Conservation (phyloP, 92 coral and sea anemone species). For the Ricordea florida region DNA sequence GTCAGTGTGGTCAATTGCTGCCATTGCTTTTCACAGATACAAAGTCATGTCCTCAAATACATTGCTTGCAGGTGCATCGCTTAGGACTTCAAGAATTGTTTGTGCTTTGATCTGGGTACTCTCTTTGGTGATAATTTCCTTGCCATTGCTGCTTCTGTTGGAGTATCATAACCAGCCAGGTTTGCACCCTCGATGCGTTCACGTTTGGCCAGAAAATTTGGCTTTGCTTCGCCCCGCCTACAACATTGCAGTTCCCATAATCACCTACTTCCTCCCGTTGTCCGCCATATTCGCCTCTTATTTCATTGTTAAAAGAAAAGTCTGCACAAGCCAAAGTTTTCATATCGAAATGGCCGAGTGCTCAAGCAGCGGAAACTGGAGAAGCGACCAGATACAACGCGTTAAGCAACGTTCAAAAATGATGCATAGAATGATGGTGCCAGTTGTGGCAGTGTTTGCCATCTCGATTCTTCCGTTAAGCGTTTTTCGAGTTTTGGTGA, state of each 20-base stretch:
- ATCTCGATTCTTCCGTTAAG: constrained; percentile 41
- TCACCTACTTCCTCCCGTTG: constrained; percentile 59
- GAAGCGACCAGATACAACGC: background rate
- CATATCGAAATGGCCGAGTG: constrained; percentile 13
- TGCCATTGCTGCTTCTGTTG: constrained; percentile 57
- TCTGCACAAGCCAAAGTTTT: constrained; percentile 19
- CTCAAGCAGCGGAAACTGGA: background rate
- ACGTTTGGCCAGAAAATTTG: constrained; percentile 54
- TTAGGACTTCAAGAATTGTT: background rate
- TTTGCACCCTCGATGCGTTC: background rate
- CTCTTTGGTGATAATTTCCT: constrained; percentile 32
- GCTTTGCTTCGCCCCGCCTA: constrained; percentile 5
- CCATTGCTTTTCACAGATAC: constrained; percentile 70
- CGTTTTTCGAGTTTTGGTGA: constrained; percentile 20
- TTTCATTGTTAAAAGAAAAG: constrained; percentile 29
- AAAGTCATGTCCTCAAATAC: background rate
- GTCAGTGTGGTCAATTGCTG: constrained; percentile 73
- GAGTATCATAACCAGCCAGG: constrained; percentile 20
- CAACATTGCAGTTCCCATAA: constrained; percentile 32
- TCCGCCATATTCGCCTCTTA: constrained; percentile 45
- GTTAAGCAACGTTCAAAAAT: constrained; percentile 9
- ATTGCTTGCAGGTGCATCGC: background rate
- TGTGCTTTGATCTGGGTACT: constrained; percentile 52
- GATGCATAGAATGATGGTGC: constrained; percentile 42
- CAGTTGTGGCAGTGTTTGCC: constrained; percentile 52